phyloP scores from a whole-genome alignment of 2,113 vertebrate species.

The Cichladusa arquata region DNA sequence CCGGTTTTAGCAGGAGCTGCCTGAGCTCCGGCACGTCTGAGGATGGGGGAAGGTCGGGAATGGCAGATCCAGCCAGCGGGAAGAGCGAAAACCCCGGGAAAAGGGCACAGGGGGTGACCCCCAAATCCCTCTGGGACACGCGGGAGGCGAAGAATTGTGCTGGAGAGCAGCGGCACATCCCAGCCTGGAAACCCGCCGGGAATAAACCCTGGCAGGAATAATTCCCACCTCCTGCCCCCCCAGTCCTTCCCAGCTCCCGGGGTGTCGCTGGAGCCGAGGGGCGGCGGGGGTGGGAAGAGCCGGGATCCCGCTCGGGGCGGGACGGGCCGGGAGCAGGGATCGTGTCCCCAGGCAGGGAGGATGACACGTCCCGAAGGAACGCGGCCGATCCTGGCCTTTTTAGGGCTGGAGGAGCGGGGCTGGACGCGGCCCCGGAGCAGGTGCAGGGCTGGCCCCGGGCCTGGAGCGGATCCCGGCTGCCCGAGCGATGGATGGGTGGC shows the following conservation, averaged over 20 bases:
- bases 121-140: neutral
- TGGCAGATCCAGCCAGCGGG: fast-evolving
- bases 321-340: neutral
- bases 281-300: neutral
- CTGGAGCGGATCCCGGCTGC: neutral
- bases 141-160: fast-evolving
- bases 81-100: neutral
- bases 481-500: neutral
- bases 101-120: fast-evolving
- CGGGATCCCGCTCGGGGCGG: neutral
- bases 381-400: neutral
- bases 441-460: neutral
- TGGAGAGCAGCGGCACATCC: neutral
- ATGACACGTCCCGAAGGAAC: neutral
- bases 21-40: neutral
- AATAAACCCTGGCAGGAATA: neutral
- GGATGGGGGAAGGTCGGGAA: neutral
- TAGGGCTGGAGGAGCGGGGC: neutral
- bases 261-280: neutral
- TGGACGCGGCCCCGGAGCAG: neutral
- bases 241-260: fast-evolving
- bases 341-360: neutral
- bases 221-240: neutral
- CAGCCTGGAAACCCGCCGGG: neutral
- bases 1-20: neutral